A percentile compares a stretch with the other conserved stretches of the same genome.
phyloP scores from a whole-genome alignment of 2,113 vertebrate genomes.

The Pseudolaguvia tuberculata region DNA sequence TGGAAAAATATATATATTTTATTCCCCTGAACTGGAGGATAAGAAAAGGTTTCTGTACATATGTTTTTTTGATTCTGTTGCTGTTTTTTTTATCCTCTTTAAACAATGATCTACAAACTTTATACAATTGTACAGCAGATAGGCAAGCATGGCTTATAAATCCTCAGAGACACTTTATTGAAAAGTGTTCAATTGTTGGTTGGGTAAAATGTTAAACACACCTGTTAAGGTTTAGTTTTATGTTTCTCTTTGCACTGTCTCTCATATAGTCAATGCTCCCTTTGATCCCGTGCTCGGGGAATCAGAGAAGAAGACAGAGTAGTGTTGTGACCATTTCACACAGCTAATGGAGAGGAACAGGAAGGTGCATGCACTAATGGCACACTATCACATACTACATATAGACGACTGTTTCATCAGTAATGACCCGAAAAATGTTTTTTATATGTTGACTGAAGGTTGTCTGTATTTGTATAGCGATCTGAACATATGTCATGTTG shows the following conservation, averaged over 20 bases:
- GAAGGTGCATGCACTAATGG: slow-evolving; percentile 80
- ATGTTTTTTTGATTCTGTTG: slow-evolving; percentile 69
- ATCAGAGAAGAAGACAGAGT: not conserved
- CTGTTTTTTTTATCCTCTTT: slow-evolving; percentile 73
- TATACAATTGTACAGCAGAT: slow-evolving; percentile 90
- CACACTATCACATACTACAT: slow-evolving; percentile 79
- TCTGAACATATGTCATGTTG: slow-evolving; percentile 14
- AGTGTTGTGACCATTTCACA: not conserved
- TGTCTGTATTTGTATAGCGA: slow-evolving; percentile 1
- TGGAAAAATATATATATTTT: slow-evolving; percentile 86
- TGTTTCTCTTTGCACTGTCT: slow-evolving; percentile 13
- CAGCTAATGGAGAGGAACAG: slow-evolving; percentile 72
- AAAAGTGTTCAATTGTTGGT: slow-evolving; percentile 70
- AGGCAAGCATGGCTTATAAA: slow-evolving; percentile 96
- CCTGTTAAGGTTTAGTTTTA: not conserved
- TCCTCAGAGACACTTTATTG: slow-evolving; percentile 84
- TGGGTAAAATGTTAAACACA: slow-evolving; percentile 14
- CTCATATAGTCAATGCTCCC: not conserved
- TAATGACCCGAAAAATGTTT: not conserved
- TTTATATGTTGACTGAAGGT: slow-evolving; percentile 13
- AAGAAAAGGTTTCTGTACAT: slow-evolving; percentile 81
- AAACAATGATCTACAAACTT: slow-evolving; percentile 85
- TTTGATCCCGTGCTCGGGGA: not conserved
- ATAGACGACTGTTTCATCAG: slow-evolving; percentile 74
- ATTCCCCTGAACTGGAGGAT: slow-evolving; percentile 87